Percentiles rank a stretch among this genome's conserved stretches.
Evolutionary conservation across 53 echinoderm and acorn worm genomes (phyloP).

Genomic region (Zoroaster sp.): DNA sequence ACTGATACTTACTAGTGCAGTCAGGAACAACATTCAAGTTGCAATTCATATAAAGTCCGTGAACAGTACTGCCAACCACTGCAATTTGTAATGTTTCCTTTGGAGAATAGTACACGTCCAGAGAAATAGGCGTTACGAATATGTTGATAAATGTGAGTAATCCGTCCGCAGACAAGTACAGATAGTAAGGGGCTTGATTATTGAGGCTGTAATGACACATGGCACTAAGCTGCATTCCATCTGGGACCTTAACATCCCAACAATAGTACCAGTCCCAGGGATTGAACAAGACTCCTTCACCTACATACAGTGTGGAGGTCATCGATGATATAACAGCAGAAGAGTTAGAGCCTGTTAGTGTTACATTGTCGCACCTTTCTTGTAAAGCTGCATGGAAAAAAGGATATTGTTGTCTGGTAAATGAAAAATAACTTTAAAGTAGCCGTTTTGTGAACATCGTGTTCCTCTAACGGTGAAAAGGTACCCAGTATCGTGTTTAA

Average conservation of each 20-base stretch:
- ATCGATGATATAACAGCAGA: not conserved
- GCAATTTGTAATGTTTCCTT: not conserved
- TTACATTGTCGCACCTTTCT: not conserved
- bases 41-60: not conserved
- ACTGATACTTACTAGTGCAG: not conserved
- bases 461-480: too few relatives aligned
- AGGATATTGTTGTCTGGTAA: too few relatives aligned
- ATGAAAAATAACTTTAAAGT: too few relatives aligned
- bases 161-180: not conserved
- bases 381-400: not conserved
- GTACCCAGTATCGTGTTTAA: too few relatives aligned
- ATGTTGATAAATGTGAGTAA: not conserved
- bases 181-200: not conserved
- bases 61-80: not conserved
- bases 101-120: not conserved
- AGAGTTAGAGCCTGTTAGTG: not conserved
- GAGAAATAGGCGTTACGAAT: not conserved
- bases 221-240: not conserved
- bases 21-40: not conserved
- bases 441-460: too few relatives aligned
- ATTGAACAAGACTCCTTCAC: not conserved
- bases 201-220: not conserved
- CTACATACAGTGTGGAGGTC: not conserved
- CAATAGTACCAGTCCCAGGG: not conserved
- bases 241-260: not conserved